Evolutionary conservation across 2,797 vertebrate genomes (phyloP), one percentile per base, ranked within the genome.

Genomic region (Sciaenops ocellatus): DNA sequence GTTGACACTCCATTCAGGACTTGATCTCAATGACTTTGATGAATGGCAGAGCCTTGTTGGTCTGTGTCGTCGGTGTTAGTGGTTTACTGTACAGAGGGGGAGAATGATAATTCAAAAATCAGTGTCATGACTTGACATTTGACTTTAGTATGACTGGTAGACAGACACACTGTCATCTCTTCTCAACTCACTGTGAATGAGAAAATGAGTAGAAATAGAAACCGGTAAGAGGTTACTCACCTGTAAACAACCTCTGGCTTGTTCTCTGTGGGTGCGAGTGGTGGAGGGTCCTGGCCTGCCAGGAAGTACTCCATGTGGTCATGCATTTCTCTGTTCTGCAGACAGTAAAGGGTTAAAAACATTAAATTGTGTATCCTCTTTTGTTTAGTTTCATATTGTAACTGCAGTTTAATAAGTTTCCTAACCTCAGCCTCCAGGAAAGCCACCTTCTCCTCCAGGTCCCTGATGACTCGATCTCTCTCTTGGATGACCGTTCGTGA

Each of bases 351-450:
- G 17, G 28, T 73, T 4, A 66, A 41, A 72, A 6, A 18, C 3
- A 38, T 69, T 57, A 51, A 56, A 56, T 2, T 3, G 34, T 26
- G 0, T 48, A n/a, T 71, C 47, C 20, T 1, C 15, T 41, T 38
- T 9, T 38, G 8, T 64, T 59, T 28, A 52, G 42, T 52, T 48
- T 73, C 22, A 73, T 5, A 42, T 47, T 76, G 17, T 59, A 22
- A 46, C 12, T 18, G 34, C 10, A 50, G 34, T 18, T 51, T 68
- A 4, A 7, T 1, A 2, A 64, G 11, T n/a, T 16, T 75, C 6
- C 93, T 41, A 59, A 98, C 98, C 97, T 99, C 98, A 0, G 97
- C 97, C 67, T 98, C 97, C 89, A 99, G 88, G 79, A 96, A 98
- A 4, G 96, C 94, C 1, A 98, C 95, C 22, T 92, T 96, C 87